These are phyloP conservation scores for Amphimedon queenslandica DNA, from an alignment of 37 sponge, comb jelly and placozoan species.

Conservation along the genomic window DNA sequence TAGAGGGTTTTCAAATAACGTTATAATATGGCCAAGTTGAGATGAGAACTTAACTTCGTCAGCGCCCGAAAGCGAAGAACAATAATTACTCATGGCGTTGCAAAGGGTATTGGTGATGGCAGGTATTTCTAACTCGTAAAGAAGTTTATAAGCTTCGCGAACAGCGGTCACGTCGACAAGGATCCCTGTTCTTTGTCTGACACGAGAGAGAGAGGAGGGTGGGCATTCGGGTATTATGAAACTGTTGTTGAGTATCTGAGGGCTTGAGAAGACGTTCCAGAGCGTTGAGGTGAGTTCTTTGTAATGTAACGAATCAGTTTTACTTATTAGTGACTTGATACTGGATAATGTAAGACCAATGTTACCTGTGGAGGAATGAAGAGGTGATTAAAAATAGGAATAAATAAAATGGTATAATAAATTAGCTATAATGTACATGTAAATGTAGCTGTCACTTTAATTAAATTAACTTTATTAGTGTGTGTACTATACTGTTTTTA, in stretches of 20 bases:
- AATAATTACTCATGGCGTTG: slow-evolving; percentile 61
- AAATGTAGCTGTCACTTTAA: too few species aligned
- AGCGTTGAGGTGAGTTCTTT: slow-evolving; percentile 31
- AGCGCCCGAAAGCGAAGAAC: slow-evolving; percentile 8
- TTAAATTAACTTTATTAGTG: too few species aligned
- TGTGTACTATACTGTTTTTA: too few species aligned
- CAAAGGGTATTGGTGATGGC: slow-evolving; percentile 46
- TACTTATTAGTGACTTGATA: too few species aligned
- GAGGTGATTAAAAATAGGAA: too few species aligned
- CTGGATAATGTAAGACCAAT: too few species aligned
- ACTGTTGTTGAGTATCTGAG: slow-evolving; percentile 48
- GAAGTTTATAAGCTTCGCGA: slow-evolving; percentile 21
- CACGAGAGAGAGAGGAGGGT: background rate
- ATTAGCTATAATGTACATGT: too few species aligned
- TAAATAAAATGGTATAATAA: too few species aligned
- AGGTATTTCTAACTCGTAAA: slow-evolving; percentile 36
- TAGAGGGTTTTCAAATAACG: slow-evolving; percentile 74
- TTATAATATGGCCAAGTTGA: slow-evolving; percentile 57
- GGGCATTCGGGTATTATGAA: slow-evolving; percentile 28
- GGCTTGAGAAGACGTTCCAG: slow-evolving; percentile 58
- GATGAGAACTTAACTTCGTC: background rate
- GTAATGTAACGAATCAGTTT: too few species aligned
- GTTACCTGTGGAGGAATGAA: too few species aligned
- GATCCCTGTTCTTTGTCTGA: slow-evolving; percentile 10
- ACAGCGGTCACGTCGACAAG: slow-evolving; percentile 41